Evolutionary conservation across 2,888 invertebrate species (phyloP), one percentile per base, ranked within the genome.

Genomic region (Salticus scenicus): DNA sequence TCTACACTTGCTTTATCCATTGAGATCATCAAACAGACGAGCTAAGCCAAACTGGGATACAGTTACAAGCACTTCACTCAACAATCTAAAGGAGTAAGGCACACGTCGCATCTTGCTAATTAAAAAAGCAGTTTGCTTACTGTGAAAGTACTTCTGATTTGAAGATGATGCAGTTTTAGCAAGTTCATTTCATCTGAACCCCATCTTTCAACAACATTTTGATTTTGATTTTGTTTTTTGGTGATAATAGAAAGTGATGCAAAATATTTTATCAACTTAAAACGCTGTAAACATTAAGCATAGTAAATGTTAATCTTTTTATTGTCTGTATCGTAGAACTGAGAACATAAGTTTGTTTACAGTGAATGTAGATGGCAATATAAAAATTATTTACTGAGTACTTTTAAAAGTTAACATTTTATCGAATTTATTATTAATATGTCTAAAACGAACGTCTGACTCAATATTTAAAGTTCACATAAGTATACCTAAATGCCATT

Each of bases 11-110:
- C 10, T 2, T 47, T 47, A 47, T 47, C 42, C 42, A 47, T 47
- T 47, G 10, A 47, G 17, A 47, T 47, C 42, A 17, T 47, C 17
- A 47, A 47, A 47, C 42, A 47, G 42, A 47, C 10, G 17, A 47
- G 42, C 42, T 14, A 47, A 47, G 42, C 42, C 42, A 47, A 47
- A 47, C 42, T 47, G 42, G 42, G 17, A 17, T 47, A 47, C 17
- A 17, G 42, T 47, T 47, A 47, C 42, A 47, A 47, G 42, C 42
- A 47, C 42, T 47, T 47, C 42, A 47, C 42, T 47, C 42, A 47
- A 47, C 42, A 17, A 47, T 12, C 42, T 17, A 14, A 47, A 47
- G 17, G 42, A 10, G 42, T 47, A 47, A 5, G 17, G 17, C 42
- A 14, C 14, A 17, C 14, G 17, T 37, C 37, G 37, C 7, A 37